These are phyloP conservation scores for Ascidia mentula DNA, from an alignment of 23 tunicate species.

Conservation along the genomic window DNA sequence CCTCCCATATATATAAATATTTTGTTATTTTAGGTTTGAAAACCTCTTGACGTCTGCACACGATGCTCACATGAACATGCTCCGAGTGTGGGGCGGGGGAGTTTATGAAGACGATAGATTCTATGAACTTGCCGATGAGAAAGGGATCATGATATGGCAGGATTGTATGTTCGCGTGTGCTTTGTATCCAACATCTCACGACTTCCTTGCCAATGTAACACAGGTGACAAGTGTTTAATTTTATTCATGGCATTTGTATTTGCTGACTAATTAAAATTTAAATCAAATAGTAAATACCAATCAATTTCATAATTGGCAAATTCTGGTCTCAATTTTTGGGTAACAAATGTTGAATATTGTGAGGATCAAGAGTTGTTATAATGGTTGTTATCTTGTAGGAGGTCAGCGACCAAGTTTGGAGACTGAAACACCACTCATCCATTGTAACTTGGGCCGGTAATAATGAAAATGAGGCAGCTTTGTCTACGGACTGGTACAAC, in stretches of 20 bases:
- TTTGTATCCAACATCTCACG: constrained; percentile 62
- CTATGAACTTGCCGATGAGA: constrained; percentile 65
- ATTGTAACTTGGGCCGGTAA: constrained; percentile 95
- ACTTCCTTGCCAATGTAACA: constrained; percentile 73
- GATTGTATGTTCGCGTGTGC: constrained; percentile 99
- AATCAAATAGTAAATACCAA: no score
- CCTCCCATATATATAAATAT: not conserved
- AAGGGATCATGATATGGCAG: constrained; percentile 97
- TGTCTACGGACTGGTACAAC: constrained; percentile 92
- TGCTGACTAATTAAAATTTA: no score
- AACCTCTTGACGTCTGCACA: constrained; percentile 69
- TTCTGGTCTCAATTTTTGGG: no score
- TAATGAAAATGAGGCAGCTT: constrained; percentile 98
- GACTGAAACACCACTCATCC: constrained; percentile 90
- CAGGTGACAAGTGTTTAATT: constrained; percentile 31
- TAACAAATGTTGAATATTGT: not conserved
- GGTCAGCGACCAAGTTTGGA: constrained; percentile 38
- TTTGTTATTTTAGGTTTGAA: constrained; percentile 36
- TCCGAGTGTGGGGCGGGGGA: constrained; percentile 99
- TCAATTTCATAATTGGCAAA: no score
- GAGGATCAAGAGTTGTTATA: not conserved
- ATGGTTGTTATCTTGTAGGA: constrained; percentile 27
- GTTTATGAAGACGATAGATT: constrained; percentile 71
- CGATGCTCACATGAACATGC: constrained; percentile 93
- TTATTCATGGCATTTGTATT: no score